Percentiles rank a stretch among this genome's conserved stretches.
phyloP scores from a whole-genome alignment of 2,888 invertebrate genomes.

The Ecdyonurus torrentis region DNA sequence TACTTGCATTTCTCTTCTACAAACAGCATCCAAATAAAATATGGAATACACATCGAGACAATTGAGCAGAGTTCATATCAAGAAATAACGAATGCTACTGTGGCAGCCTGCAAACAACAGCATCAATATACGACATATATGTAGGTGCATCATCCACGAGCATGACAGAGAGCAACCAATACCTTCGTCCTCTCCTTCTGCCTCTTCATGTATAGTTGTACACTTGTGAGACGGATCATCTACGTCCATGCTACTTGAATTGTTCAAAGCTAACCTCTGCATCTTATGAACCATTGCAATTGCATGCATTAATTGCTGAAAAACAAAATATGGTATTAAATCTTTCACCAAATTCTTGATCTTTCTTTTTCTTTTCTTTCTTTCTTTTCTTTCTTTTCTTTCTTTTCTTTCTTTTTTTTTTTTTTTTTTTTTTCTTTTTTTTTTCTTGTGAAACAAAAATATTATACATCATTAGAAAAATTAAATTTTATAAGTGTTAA shows the following conservation, averaged over 20 bases:
- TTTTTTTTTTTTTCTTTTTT: too few relatives aligned
- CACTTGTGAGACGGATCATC: constrained; percentile 19
- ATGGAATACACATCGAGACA: neutral
- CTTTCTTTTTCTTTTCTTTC: too few relatives aligned
- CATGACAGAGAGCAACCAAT: neutral
- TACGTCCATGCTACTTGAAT: constrained; percentile 24
- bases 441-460: too few relatives aligned
- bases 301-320: constrained; percentile 30
- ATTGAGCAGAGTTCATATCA: too few relatives aligned
- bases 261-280: constrained; percentile 25
- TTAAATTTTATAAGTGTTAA: too few relatives aligned
- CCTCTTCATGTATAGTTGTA: constrained; percentile 23
- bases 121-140: too few relatives aligned
- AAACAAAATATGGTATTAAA: constrained; percentile 4
- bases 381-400: too few relatives aligned
- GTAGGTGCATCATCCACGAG: neutral
- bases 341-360: neutral
- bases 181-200: constrained; percentile 20
- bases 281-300: constrained; percentile 30
- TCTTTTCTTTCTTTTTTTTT: too few relatives aligned
- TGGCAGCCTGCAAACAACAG: too few relatives aligned
- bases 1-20: neutral
- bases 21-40: neutral
- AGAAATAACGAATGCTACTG: too few relatives aligned
- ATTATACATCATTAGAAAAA: too few relatives aligned